Conservation (phyloP, 1,140 invertebrate genomes). For the Lepidurus couesii region DNA sequence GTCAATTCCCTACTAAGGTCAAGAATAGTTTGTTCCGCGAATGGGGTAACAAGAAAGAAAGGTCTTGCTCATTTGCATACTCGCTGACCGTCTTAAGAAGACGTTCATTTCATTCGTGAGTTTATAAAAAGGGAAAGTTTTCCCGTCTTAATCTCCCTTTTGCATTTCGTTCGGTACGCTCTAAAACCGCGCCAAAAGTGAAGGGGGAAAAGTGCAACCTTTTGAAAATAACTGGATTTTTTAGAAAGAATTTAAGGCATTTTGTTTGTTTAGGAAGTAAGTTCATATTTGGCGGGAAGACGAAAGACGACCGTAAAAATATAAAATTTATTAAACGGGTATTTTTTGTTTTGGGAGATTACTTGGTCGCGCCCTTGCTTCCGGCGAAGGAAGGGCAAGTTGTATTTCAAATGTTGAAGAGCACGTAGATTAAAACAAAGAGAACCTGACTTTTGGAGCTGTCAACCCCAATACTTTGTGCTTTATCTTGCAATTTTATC, state of each 20-base stretch:
- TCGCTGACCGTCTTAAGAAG: neutral
- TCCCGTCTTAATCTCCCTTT: neutral
- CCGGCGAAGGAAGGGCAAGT: constrained; percentile 4
- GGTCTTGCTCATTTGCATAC: neutral
- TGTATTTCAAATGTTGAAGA: neutral
- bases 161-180: neutral
- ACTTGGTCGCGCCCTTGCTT: neutral
- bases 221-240: neutral
- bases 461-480: neutral
- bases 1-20: neutral
- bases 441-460: neutral
- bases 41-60: neutral
- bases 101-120: neutral
- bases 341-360: neutral
- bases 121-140: neutral
- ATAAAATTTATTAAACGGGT: too few relatives aligned
- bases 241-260: neutral
- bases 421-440: neutral
- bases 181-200: neutral
- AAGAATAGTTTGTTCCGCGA: neutral
- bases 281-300: too few relatives aligned
- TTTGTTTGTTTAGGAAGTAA: neutral
- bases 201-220: neutral
- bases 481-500: neutral
- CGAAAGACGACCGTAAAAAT: too few relatives aligned